These are phyloP conservation scores for Drosophila funebris DNA, from an alignment of 1,140 invertebrate species.

Conservation along the genomic window DNA sequence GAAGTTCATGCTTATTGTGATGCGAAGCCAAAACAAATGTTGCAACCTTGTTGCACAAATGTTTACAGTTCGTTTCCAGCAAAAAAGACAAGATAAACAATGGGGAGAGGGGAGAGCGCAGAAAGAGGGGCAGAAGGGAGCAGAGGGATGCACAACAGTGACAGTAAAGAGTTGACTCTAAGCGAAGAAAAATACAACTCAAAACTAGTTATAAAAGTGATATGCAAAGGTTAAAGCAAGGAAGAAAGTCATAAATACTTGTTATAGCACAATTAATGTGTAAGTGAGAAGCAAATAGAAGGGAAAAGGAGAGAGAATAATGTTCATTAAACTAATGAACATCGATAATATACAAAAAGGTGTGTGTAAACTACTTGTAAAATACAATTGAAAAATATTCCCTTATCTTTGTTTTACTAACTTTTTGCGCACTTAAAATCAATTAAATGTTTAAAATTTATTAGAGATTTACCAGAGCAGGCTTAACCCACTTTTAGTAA, in stretches of 20 bases:
- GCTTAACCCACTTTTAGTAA: too few species aligned
- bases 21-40: conserved; percentile 77
- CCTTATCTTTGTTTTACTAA: too few species aligned
- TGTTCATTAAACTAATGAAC: conserved; percentile 6
- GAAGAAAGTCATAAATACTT: conserved; percentile 2
- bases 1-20: conserved; percentile 65
- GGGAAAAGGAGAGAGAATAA: background rate
- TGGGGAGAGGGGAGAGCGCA: too few species aligned
- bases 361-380: background rate
- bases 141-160: conserved; percentile 27
- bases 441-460: too few species aligned
- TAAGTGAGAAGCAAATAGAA: too few species aligned
- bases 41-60: conserved; percentile 76
- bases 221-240: background rate
- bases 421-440: background rate
- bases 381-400: too few species aligned
- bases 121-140: too few species aligned
- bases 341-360: background rate
- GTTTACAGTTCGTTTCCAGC: conserved; percentile 52
- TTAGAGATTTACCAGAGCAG: too few species aligned
- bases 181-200: conserved; percentile 27
- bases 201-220: conserved; percentile 9
- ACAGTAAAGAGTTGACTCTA: conserved; percentile 45
- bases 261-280: background rate
- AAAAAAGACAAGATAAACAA: background rate